Base-by-base conservation (phyloP, 2,797 vertebrate species). In the Melanotaenia trifasciata region DNA sequence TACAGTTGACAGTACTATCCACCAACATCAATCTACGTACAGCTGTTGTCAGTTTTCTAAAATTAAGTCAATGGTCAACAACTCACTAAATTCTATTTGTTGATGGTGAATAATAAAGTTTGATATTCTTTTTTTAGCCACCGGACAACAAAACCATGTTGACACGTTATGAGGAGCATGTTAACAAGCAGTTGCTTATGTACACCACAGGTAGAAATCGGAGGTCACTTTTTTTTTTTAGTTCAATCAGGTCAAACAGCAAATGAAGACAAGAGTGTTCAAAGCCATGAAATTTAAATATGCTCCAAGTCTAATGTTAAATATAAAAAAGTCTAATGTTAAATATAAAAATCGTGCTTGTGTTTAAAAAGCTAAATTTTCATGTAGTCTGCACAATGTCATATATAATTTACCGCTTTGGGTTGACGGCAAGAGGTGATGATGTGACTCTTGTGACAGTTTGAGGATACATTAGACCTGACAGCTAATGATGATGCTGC, bases 401-500 rank as follows among this genome's bases (percentile, higher is more conserved):
- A 22, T 28, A 4, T 14, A 28, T 18, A 40, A 5, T 16, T 84
- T 74, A 68, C 58, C 66, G 68, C 51, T 72, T 24, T 36, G 59
- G 58, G 58, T 67, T 57, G 69, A 74, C 72, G 75, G 24, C 13
- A 3, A 74, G 68, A 35, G 5, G 59, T 11, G 10, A 72, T 78
- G 77, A 84, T 30, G 2, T 32, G 70, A 66, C 58, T 81, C 64
- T 54, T 58, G 24, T 83, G 87, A 90, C 88, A 89, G 87, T 88
- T 89, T 88, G 72, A 78, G 84, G 89, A 80, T 81, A 79, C 69
- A 4, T 16, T 62, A 38, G 66, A 32, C 2, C 64, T 76, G 84
- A 72, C 70, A 62, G 79, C 73, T 77, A 79, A 90, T 78, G 79
- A 74, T 90, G 82, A 90, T 89, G 70, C 66, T 26, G 36, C 45